phyloP scores from a whole-genome alignment of 2,113 vertebrate genomes.

The Stomatorhinus ivindoensis region DNA sequence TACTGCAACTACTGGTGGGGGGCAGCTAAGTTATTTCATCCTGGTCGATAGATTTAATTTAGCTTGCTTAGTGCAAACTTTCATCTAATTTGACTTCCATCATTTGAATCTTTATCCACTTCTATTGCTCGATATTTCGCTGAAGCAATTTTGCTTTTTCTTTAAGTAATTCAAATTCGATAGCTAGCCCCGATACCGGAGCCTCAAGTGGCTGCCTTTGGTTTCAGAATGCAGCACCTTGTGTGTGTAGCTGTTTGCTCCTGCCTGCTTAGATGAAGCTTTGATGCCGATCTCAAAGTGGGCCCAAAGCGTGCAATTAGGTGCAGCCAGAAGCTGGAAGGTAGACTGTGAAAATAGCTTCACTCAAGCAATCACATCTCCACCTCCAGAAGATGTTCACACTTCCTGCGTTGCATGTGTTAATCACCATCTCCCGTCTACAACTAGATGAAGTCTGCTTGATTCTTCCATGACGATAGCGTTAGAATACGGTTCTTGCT shows the following conservation, averaged over 20 bases:
- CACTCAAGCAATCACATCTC: neutral
- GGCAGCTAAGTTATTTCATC: neutral
- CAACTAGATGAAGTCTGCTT: neutral
- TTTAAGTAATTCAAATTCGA: neutral
- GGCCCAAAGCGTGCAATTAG: neutral
- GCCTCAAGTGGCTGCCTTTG: neutral
- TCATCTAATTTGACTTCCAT: neutral
- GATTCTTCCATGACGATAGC: neutral
- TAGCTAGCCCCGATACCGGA: neutral
- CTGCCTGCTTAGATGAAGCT: neutral
- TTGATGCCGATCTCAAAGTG: neutral
- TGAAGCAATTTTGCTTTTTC: neutral
- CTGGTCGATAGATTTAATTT: neutral
- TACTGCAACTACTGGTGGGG: neutral
- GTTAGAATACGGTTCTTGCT: neutral
- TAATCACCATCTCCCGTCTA: neutral
- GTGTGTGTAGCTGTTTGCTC: neutral
- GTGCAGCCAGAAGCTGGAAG: neutral
- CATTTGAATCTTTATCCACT: neutral
- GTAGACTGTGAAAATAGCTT: neutral
- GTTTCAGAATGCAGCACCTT: neutral
- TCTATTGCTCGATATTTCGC: neutral
- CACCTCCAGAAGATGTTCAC: neutral
- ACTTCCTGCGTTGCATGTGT: neutral
- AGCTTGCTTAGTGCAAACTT: neutral